Percentiles rank a stretch among this genome's conserved stretches.
phyloP scores from a whole-genome alignment of 1,140 invertebrate genomes.

The Zaprionus africanus region DNA sequence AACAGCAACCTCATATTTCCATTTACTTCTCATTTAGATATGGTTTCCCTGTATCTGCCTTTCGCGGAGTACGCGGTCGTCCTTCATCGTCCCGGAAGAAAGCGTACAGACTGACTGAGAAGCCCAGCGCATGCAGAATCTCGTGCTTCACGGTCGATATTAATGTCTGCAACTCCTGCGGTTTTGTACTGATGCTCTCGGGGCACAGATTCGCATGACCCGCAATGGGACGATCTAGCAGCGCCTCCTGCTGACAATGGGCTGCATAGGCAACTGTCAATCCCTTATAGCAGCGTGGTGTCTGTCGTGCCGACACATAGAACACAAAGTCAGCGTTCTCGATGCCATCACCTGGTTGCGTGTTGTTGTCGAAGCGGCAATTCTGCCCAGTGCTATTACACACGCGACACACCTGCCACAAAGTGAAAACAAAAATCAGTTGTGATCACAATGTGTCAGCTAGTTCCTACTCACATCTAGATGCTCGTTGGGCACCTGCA shows the following conservation, averaged over 20 bases:
- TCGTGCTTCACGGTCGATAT: conserved; percentile 99
- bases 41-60: conserved; percentile 94
- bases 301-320: conserved; percentile 97
- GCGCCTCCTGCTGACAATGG: conserved; percentile 98
- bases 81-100: conserved; percentile 93
- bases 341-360: conserved; percentile 89
- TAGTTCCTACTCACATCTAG: conserved; percentile 90
- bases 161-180: conserved; percentile 95
- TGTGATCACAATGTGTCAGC: background rate
- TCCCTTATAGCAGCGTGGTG: conserved; percentile 94
- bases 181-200: conserved; percentile 96
- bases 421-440: background rate
- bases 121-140: conserved; percentile 98
- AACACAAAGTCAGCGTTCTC: conserved; percentile 97
- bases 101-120: conserved; percentile 97
- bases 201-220: conserved; percentile 99
- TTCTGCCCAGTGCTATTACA: conserved; percentile 94
- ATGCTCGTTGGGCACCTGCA: conserved; percentile 95
- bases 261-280: conserved; percentile 98
- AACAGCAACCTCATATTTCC: background rate
- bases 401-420: conserved; percentile 90
- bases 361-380: conserved; percentile 86
- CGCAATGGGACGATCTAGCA: conserved; percentile 97
- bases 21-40: conserved; percentile 94
- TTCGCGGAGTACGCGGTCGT: conserved; percentile 92